Base-by-base conservation (phyloP, 1,140 invertebrate genomes). In the Oedothorax gibbosus region DNA sequence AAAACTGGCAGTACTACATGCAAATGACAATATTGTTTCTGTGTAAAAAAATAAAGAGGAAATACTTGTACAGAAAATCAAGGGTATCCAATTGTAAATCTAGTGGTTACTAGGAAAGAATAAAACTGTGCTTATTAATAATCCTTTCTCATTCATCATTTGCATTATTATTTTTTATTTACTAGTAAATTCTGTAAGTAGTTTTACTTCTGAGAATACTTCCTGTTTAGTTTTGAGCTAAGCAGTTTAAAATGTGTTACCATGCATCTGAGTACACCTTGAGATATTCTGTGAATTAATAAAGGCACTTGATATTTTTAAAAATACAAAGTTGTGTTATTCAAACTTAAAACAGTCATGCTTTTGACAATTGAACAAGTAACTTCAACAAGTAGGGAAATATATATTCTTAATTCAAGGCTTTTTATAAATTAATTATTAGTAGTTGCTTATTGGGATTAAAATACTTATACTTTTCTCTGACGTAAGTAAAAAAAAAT, bases 1-100 rank as follows among this genome's bases (percentile, higher is more conserved):
- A 53, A 57, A 75, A 15, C n/a, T 21, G 20, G 18, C 72, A 35
- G 54, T 15, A 75, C 35, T 35, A 35, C 56, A 56, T 71, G 51
- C 54, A 71, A 51, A 71, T 71, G 50, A 71, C 69, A 71, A 51
- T 71, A 71, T 71, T 56, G 57, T 57, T 75, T 75, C 53, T 75
- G 54, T 75, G 56, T 21, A 75, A 50, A 75, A 21, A n/a, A 75
- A 56, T 35, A 56, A 57, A 57, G 69, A 71, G 51, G 18, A 75
- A 72, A 57, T 75, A 56, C 76, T 78, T 78, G 76, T 78, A 78
- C 76, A 78, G 76, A 65, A 66, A 78, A 65, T 75, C 72, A 75
- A 57, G 62, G 76, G 76, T 64, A 78, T 78, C 62, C 35, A 78
- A 66, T 78, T 78, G 76, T 78, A 78, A 64, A 78, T 78, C 50